phyloP scores from a whole-genome alignment of 1,140 invertebrate genomes.

The Procambarus virginalis region DNA sequence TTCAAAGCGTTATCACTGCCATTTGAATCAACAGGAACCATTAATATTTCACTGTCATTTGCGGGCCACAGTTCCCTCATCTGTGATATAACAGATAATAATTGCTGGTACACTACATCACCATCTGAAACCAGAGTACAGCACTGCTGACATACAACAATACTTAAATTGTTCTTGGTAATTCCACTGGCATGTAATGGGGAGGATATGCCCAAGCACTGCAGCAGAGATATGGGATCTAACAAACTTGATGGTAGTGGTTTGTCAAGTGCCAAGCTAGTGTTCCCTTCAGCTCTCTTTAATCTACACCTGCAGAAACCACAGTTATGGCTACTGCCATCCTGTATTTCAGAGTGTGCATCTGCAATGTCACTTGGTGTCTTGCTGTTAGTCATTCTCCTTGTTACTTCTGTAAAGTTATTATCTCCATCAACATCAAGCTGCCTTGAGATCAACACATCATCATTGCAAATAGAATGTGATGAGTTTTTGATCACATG shows the following conservation, averaged over 20 bases:
- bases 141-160: constrained; percentile 25
- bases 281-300: neutral
- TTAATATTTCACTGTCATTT: neutral
- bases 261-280: neutral
- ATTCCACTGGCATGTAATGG: neutral
- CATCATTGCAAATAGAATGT: neutral
- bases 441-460: neutral
- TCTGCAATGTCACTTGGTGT: neutral
- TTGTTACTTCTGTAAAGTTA: neutral
- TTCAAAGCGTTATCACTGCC: neutral
- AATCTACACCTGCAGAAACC: constrained; percentile 6
- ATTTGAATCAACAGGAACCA: neutral
- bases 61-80: constrained; percentile 29
- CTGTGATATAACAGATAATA: constrained; percentile 2
- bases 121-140: constrained; percentile 17
- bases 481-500: neutral
- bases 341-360: neutral
- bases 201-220: constrained; percentile 10
- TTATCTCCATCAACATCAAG: neutral
- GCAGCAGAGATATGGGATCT: constrained; percentile 1
- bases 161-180: neutral
- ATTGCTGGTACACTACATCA: constrained; percentile 1
- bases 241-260: constrained; percentile 30
- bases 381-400: neutral
- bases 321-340: neutral